phyloP scores from a whole-genome alignment of 1,140 invertebrate species.

The Aphaenogaster ashmeadi region DNA sequence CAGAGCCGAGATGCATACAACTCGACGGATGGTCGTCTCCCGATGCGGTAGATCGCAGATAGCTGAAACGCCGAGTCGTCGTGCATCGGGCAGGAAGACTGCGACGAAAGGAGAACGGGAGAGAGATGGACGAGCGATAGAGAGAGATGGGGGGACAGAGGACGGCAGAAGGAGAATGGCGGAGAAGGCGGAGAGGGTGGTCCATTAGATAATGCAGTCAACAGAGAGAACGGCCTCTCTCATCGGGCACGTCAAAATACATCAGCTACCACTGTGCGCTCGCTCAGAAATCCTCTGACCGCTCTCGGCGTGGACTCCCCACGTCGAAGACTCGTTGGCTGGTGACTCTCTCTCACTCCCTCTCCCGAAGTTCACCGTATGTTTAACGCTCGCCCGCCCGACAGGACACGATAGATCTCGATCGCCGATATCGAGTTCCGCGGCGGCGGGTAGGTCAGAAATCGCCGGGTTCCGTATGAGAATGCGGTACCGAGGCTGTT shows the following conservation, averaged over 20 bases:
- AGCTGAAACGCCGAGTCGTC: slow-evolving; percentile 43
- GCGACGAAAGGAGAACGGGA: slow-evolving; percentile 31
- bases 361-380: slow-evolving; percentile 60
- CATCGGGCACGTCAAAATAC: slow-evolving; percentile 86
- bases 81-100: slow-evolving; percentile 3
- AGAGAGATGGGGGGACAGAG: background rate
- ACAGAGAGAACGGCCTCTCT: slow-evolving; percentile 75
- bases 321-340: slow-evolving; percentile 79
- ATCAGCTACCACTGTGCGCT: slow-evolving; percentile 87
- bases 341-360: slow-evolving; percentile 46
- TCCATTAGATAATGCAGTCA: slow-evolving; percentile 86
- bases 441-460: slow-evolving; percentile 51
- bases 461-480: slow-evolving; percentile 48
- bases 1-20: slow-evolving; percentile 60
- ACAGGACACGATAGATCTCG: slow-evolving; percentile 64
- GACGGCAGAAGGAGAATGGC: background rate
- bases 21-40: slow-evolving; percentile 22
- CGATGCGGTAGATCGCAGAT: slow-evolving; percentile 57
- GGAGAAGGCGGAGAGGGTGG: slow-evolving; percentile 65
- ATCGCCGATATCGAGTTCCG: slow-evolving; percentile 71
- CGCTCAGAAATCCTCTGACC: slow-evolving; percentile 83
- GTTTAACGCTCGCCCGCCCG: slow-evolving; percentile 52
- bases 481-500: slow-evolving; percentile 23
- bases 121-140: slow-evolving; percentile 4
- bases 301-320: slow-evolving; percentile 82